These are phyloP conservation scores for Tribolium freemani DNA, from an alignment of 2,888 invertebrate species.

Conservation along the genomic window DNA sequence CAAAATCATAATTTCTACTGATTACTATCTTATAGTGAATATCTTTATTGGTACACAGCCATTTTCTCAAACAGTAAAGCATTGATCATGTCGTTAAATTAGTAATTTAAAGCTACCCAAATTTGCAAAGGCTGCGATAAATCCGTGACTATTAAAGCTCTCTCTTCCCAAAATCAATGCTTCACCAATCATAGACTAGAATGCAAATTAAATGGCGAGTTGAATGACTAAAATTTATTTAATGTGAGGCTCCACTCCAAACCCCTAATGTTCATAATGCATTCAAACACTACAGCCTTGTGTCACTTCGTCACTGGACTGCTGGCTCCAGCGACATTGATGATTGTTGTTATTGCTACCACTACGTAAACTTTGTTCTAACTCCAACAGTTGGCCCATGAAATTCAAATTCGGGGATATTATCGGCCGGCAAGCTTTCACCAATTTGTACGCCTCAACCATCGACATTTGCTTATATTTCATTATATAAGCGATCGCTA, in stretches of 20 bases:
- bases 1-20: conserved; percentile 39
- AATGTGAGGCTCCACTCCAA: conserved; percentile 7
- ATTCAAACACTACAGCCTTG: conserved; percentile 72
- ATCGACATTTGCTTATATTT: conserved; percentile 86
- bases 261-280: conserved; percentile 28
- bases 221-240: conserved; percentile 52
- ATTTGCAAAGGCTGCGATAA: conserved; percentile 28
- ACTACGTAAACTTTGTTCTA: conserved; percentile 78
- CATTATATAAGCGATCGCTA: conserved; percentile 96
- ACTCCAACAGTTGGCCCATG: conserved; percentile 89
- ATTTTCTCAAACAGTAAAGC: conserved; percentile 59
- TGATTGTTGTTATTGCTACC: conserved; percentile 62
- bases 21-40: conserved; percentile 52
- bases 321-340: conserved; percentile 71
- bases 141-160: conserved; percentile 28
- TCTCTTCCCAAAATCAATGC: conserved; percentile 35
- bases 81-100: conserved; percentile 35
- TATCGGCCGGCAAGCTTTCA: conserved; percentile 87
- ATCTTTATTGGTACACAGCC: conserved; percentile 67
- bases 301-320: conserved; percentile 70
- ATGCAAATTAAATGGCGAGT: conserved; percentile 61
- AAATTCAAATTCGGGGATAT: conserved; percentile 97
- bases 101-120: conserved; percentile 33
- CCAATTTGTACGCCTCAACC: conserved; percentile 89
- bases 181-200: conserved; percentile 59